Evolutionary conservation across 2,888 invertebrate genomes (phyloP).

Genomic region (Antheraea yamamai): DNA sequence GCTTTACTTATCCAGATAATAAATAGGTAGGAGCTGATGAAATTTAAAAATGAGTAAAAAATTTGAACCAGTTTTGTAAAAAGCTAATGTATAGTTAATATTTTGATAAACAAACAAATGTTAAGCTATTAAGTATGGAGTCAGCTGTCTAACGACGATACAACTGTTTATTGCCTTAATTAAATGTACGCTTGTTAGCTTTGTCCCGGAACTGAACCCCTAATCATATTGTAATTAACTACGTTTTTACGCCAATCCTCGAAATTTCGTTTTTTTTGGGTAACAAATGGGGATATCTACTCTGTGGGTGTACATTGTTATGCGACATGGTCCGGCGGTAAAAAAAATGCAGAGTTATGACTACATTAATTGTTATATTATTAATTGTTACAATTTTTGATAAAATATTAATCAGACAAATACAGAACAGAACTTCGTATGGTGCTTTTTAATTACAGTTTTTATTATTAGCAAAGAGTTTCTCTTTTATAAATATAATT

Average conservation of each 20-base stretch:
- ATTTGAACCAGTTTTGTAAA: neutral
- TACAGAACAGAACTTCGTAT: neutral
- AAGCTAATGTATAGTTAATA: slow-evolving; percentile 1
- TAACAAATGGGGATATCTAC: slow-evolving; percentile 2
- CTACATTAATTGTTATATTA: too few relatives aligned
- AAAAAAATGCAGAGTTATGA: neutral
- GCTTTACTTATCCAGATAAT: neutral
- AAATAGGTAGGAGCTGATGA: neutral
- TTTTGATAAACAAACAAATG: slow-evolving; percentile 19
- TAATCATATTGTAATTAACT: slow-evolving; percentile 79
- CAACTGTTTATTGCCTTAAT: slow-evolving; percentile 78
- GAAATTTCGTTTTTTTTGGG: slow-evolving; percentile 44
- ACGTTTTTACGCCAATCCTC: slow-evolving; percentile 79
- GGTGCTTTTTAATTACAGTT: neutral
- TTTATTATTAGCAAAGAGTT: neutral
- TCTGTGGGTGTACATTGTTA: neutral
- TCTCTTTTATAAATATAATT: neutral
- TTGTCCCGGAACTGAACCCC: slow-evolving; percentile 67
- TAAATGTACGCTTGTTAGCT: slow-evolving; percentile 76
- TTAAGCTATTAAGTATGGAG: slow-evolving; percentile 25
- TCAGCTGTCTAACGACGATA: slow-evolving; percentile 72
- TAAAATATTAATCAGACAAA: neutral
- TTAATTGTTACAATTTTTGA: neutral
- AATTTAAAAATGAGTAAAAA: neutral
- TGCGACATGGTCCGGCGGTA: slow-evolving; percentile 1